These are phyloP conservation scores for Platyscelio sp. DNA, from an alignment of 2,888 invertebrate genomes.

Conservation along the genomic window DNA sequence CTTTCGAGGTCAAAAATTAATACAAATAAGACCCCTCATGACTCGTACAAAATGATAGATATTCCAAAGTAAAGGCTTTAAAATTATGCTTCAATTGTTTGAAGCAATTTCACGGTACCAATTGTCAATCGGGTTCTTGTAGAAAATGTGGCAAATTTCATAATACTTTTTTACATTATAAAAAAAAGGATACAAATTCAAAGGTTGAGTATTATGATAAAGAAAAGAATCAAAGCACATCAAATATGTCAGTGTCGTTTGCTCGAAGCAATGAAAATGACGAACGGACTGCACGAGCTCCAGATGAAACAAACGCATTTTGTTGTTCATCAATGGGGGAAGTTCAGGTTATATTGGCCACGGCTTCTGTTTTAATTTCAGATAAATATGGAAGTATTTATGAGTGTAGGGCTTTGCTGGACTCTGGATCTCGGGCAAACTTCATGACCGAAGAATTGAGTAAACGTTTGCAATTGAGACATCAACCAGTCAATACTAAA, in stretches of 20 bases:
- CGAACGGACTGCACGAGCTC: too few species aligned
- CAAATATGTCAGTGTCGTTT: too few species aligned
- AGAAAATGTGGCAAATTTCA: conserved; percentile 10
- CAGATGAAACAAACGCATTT: too few species aligned
- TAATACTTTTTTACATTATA: conserved; percentile 19
- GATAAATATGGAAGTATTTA: neutral
- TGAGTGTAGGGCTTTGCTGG: neutral
- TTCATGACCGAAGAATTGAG: neutral
- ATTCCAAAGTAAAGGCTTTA: neutral
- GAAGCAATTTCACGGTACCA: neutral
- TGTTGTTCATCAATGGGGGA: too few species aligned
- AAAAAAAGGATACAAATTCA: neutral
- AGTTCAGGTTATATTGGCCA: too few species aligned
- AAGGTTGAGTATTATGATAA: too few species aligned
- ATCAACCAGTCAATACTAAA: too few species aligned
- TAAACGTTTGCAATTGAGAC: neutral
- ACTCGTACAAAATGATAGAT: neutral
- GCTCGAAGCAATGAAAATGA: too few species aligned
- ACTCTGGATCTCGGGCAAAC: neutral
- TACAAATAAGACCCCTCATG: too few species aligned
- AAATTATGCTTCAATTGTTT: conserved; percentile 12
- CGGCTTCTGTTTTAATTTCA: neutral
- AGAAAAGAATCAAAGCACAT: too few species aligned
- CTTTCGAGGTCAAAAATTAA: too few species aligned
- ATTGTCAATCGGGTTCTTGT: neutral